Evolutionary conservation across 2,113 vertebrate species (phyloP), one percentile per base, ranked within the genome.

Genomic region (Campylomormyrus tamandua): DNA sequence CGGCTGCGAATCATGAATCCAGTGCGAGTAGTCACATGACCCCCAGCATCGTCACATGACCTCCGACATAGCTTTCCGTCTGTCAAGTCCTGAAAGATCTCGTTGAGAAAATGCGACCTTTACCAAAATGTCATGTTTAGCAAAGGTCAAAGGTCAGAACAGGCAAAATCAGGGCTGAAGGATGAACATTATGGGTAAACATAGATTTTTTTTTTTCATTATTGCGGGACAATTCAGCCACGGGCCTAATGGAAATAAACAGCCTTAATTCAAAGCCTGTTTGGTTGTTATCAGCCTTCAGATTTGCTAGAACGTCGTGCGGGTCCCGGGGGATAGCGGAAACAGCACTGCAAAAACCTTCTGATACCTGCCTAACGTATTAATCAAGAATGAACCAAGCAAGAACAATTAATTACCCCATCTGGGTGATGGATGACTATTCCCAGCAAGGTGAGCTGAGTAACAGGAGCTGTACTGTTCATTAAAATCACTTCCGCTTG

Each of bases 361-460:
- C 83, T 62, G 27, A 84, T 52, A 83, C 46, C 74, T 77, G 35
- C 77, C 89, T n/a, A 46, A 77, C 5, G 42, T 85, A 62, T 86
- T 90, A 90, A 46, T 90, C 52, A 35, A 85, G 24, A 17, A 21
- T 7, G 8, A 53, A 24, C 80, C 52, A 48, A 85, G 46, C 31
- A 46, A 9, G 8, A 53, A 24, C 80, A 90, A 85, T 77, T 83
- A 89, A 89, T 56, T 89, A 45, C 8, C 74, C 50, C 88, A 45
- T 83, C 42, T 83, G 49, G 39, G 52, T 83, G 89, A 90, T 62
- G 46, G 84, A 90, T 48, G 35, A 70, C 21, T 24, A 19, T 31
- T n/a, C 53, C 53, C 77, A 56, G 19, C 15, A 85, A 85, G 89
- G 89, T 85, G 83, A 70, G 80, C 83, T 46, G 19, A 17, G 77